A percentile compares a stretch with the other conserved stretches of the same genome.
Conservation (phyloP, 2,888 invertebrate genomes). For the Campoletis raptor region DNA sequence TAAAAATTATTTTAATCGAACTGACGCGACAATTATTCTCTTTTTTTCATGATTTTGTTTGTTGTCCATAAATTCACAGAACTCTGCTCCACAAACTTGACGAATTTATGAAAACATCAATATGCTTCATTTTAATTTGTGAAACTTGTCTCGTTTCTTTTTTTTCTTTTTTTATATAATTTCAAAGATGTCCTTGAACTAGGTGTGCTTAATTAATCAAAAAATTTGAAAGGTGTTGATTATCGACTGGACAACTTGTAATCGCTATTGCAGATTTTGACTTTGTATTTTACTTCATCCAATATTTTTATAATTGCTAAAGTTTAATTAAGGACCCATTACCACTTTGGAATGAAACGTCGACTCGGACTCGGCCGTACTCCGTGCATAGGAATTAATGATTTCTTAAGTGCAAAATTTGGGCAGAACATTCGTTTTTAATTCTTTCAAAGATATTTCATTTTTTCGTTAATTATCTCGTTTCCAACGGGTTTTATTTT, state of each 20-base stretch:
- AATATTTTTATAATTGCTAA: neutral
- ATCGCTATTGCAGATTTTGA: neutral
- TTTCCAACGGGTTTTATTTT: neutral
- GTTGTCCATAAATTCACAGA: neutral
- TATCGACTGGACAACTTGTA: slow-evolving; percentile 21
- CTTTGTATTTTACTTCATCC: neutral
- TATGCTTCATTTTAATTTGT: neutral
- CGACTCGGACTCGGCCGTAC: slow-evolving; percentile 53
- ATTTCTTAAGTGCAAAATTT: neutral
- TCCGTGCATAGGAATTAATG: neutral
- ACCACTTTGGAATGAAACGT: slow-evolving; percentile 58
- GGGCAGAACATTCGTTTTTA: neutral
- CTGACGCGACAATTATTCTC: neutral
- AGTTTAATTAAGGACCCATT: slow-evolving; percentile 16
- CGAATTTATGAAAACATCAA: neutral
- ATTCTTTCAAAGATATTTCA: neutral
- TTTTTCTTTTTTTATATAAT: neutral
- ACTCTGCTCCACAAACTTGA: neutral
- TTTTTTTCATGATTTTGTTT: neutral
- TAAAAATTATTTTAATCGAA: neutral
- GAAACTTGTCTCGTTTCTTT: neutral
- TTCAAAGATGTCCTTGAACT: neutral
- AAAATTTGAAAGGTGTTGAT: neutral
- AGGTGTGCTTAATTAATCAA: neutral
- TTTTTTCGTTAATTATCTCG: neutral